Evolutionary conservation across 2,888 invertebrate genomes (phyloP).

Genomic region (Epiblema foenella): DNA sequence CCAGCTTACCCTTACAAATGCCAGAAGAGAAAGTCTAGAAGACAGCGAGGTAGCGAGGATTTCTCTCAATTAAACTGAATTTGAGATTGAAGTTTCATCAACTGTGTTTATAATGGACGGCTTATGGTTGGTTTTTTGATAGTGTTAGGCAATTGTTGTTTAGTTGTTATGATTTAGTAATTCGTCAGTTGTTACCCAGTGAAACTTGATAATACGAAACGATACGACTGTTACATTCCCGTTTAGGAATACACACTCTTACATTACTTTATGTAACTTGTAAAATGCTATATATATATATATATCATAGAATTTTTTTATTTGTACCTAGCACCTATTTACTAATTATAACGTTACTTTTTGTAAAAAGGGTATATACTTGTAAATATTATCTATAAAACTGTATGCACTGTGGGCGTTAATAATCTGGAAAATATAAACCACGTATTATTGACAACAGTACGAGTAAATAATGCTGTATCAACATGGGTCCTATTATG

Average conservation of each 20-base stretch:
- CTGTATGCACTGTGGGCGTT: too few species aligned
- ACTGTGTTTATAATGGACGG: background rate
- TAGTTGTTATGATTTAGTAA: conserved; percentile 44
- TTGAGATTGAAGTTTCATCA: conserved; percentile 8
- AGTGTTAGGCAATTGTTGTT: conserved; percentile 45
- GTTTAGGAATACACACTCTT: background rate
- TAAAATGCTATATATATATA: background rate
- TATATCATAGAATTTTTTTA: background rate
- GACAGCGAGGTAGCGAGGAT: background rate
- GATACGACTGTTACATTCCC: background rate
- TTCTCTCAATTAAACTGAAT: background rate
- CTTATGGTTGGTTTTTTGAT: conserved; percentile 15
- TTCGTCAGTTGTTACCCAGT: conserved; percentile 45
- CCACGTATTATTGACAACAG: too few species aligned
- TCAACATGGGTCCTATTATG: too few species aligned
- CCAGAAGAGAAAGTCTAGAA: conserved; percentile 76
- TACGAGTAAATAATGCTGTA: too few species aligned
- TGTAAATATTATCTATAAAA: conserved; percentile 36
- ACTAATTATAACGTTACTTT: background rate
- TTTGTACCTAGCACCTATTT: too few species aligned
- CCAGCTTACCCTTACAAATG: conserved; percentile 70
- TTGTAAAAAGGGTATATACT: conserved; percentile 2
- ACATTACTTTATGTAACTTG: background rate
- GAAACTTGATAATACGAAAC: conserved; percentile 22
- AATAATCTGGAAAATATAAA: too few species aligned